Evolutionary conservation across 2,113 vertebrate genomes (phyloP).

Genomic region (Electrona antarctica): DNA sequence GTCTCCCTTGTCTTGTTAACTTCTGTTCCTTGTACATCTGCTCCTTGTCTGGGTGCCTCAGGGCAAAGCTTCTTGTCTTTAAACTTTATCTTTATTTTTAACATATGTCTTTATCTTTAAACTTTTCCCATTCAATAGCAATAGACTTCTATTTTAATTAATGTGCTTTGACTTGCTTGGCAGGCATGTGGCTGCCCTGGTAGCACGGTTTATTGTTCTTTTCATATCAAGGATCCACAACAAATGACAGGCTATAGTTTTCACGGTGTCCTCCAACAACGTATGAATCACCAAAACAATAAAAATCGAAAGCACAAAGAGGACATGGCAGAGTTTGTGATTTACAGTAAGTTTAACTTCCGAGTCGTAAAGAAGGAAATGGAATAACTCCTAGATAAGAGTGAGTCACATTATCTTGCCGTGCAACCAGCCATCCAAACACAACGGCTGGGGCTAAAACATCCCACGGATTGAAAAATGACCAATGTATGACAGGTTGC

Average conservation of each 20-base stretch:
- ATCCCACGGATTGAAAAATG: conserved; percentile 16
- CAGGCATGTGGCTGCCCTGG: conserved; percentile 2
- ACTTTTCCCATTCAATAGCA: conserved; percentile 41
- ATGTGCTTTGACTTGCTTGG: conserved; percentile 12
- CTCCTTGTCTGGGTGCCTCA: conserved; percentile 37
- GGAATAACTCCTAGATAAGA: background rate
- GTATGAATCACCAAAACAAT: background rate
- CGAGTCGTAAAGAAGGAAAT: background rate
- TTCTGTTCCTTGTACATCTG: conserved; percentile 27
- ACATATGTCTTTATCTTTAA: too few relatives aligned
- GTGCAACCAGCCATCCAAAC: background rate
- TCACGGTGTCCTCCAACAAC: conserved; percentile 22
- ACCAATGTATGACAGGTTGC: conserved; percentile 39
- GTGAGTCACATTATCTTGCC: background rate
- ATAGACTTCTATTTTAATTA: conserved; percentile 53
- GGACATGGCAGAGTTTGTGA: conserved; percentile 12
- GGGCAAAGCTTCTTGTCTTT: conserved; percentile 58
- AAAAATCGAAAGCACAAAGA: conserved; percentile 6
- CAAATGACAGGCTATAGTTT: conserved; percentile 23
- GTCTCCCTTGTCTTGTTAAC: background rate
- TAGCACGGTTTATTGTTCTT: conserved; percentile 21
- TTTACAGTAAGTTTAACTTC: background rate
- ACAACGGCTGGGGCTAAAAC: background rate
- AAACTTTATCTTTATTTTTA: conserved; percentile 4
- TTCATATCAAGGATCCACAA: conserved; percentile 36